Evolutionary conservation across 2,797 vertebrate genomes (phyloP), one percentile per base, ranked within the genome.

Genomic region (Oceanodroma leucorhoa): DNA sequence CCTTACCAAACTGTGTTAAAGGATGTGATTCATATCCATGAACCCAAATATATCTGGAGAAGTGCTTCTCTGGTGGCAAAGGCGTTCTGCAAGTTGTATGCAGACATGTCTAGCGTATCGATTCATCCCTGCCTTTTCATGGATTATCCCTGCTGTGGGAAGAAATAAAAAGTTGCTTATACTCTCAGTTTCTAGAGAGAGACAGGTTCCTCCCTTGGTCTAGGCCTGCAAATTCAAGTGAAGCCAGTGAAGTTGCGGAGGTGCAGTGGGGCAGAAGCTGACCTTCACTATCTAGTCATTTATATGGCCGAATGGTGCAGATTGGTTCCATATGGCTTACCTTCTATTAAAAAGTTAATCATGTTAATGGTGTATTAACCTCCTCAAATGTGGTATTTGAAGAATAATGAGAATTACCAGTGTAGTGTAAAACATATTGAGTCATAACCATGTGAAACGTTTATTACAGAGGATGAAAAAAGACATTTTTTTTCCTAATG

Each of bases 251-350:
- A 58, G 45, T 30, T 83, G 62, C 61, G 20, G 27, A 77, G 81
- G 30, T 62, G 72, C 58, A 72, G 38, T 40, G 67, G 54, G 72
- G 82, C 45, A 78, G 83, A 84, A 83, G 73, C 61, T 83, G 81
- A 70, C 83, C 75, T 90, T 92, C 79, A 10, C n/a, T 89, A 4
- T 89, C 50, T 27, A 17, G 38, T 71, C 45, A 58, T 65, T 93
- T 83, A 20, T 82, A 7, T 51, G 78, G 60, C 55, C 46, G 2
- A 83, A 58, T 54, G 75, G 48, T 84, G 23, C 64, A 43, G 30
- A 67, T 93, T 93, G 83, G 55, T 96, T 95, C 83, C 93, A 71
- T 82, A 45, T 87, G 83, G 80, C 83, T 90, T 95, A 94, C 86
- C 45, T 95, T 94, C n/a, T 71, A 58, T 92, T 73, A 61, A 94